phyloP scores from a whole-genome alignment of 2,888 invertebrate genomes.

The Baronia brevicornis region DNA sequence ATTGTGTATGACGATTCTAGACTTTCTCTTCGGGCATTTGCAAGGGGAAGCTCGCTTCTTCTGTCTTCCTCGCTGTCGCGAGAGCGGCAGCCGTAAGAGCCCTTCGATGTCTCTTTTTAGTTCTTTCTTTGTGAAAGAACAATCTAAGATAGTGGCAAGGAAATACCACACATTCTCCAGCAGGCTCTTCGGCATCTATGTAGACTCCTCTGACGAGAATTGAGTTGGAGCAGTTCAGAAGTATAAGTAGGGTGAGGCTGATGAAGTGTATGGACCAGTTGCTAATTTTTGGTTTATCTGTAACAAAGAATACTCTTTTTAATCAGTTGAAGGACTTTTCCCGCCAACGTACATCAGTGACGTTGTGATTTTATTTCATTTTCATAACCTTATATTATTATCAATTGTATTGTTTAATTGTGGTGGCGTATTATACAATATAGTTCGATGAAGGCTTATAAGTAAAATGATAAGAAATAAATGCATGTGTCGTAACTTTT shows the following conservation, averaged over 20 bases:
- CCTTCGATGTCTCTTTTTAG: conserved; percentile 73
- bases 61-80: conserved; percentile 40
- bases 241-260: conserved; percentile 82
- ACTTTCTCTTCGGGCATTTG: conserved; percentile 62
- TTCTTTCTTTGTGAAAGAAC: conserved; percentile 82
- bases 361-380: too few relatives aligned
- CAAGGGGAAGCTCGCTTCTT: conserved; percentile 53
- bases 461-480: too few relatives aligned
- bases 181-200: conserved; percentile 90
- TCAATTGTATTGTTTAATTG: too few relatives aligned
- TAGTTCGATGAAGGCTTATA: too few relatives aligned
- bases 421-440: too few relatives aligned
- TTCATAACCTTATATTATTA: too few relatives aligned
- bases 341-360: too few relatives aligned
- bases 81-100: conserved; percentile 47
- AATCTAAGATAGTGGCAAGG: conserved; percentile 88
- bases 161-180: conserved; percentile 88
- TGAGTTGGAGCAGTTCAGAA: conserved; percentile 91
- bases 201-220: conserved; percentile 90
- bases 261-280: conserved; percentile 87
- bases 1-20: conserved; percentile 26
- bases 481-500: too few relatives aligned
- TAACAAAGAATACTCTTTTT: conserved; percentile 15
- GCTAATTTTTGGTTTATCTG: conserved; percentile 83
- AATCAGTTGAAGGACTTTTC: too few relatives aligned